Conservation (phyloP, 2,113 vertebrate species). For the Ptyas mucosa region DNA sequence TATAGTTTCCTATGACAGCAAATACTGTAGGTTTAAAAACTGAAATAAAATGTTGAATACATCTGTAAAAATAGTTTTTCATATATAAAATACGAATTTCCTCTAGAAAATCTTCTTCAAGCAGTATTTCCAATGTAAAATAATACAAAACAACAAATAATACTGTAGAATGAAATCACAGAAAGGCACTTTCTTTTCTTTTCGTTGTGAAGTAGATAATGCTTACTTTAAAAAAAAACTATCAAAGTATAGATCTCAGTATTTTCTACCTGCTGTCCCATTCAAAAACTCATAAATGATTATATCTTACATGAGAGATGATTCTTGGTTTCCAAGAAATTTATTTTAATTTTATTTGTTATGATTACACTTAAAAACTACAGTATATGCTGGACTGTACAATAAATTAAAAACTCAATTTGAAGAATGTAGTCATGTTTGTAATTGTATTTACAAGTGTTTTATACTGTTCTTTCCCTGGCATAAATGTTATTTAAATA, state of each 20-base stretch:
- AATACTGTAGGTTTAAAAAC: not conserved
- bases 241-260: not conserved
- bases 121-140: not conserved
- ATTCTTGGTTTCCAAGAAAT: not conserved
- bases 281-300: not conserved
- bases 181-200: not conserved
- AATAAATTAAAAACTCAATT: not conserved
- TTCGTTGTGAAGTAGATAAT: not conserved
- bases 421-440: not conserved
- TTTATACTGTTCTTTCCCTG: conserved; percentile 16
- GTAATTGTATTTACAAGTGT: conserved; percentile 32
- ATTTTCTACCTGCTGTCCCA: not conserved
- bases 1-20: not conserved
- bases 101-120: not conserved
- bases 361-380: not conserved
- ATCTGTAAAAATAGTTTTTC: not conserved
- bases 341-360: not conserved
- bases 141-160: not conserved
- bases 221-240: not conserved
- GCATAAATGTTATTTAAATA: conserved; percentile 8
- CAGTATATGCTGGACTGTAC: not conserved
- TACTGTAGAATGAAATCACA: not conserved
- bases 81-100: not conserved
- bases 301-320: not conserved
- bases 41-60: not conserved